A percentile compares a stretch with the other conserved stretches of the same genome.
Evolutionary conservation across 2,113 vertebrate genomes (phyloP).

Genomic region (Hystrix cristata): DNA sequence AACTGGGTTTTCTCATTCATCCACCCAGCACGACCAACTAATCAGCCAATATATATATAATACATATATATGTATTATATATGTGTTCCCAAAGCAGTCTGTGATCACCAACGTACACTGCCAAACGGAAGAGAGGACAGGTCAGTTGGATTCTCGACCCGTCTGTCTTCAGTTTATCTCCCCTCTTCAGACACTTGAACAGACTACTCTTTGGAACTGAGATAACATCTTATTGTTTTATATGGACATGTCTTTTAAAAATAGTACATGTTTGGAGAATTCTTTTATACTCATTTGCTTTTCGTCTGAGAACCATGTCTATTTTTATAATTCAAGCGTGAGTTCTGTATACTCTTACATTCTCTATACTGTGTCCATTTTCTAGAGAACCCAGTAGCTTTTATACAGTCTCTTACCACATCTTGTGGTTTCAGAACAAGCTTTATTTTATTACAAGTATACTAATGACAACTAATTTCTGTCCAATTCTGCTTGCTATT

Average conservation of each 20-base stretch:
- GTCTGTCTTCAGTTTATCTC: constrained; percentile 70
- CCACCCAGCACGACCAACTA: constrained; percentile 12
- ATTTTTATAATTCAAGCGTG: constrained; percentile 90
- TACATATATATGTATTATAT: not conserved
- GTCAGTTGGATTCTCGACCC: constrained; percentile 67
- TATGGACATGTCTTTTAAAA: constrained; percentile 86
- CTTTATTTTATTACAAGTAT: constrained; percentile 83
- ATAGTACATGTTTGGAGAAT: constrained; percentile 85
- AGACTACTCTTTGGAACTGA: constrained; percentile 68
- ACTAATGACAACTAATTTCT: constrained; percentile 63
- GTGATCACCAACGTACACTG: constrained; percentile 76
- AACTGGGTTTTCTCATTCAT: constrained; percentile 69
- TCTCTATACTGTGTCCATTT: constrained; percentile 82
- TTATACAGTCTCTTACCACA: constrained; percentile 82
- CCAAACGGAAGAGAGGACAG: constrained; percentile 72
- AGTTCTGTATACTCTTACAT: constrained; percentile 85
- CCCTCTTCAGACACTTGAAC: constrained; percentile 69
- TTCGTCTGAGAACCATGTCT: constrained; percentile 88
- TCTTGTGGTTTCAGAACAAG: constrained; percentile 74
- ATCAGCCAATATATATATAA: not conserved
- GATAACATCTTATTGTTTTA: constrained; percentile 84
- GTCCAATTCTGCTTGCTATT: constrained; percentile 69
- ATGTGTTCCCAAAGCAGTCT: constrained; percentile 49
- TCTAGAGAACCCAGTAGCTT: constrained; percentile 85
- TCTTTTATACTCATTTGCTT: constrained; percentile 87